A percentile compares a stretch with the other conserved stretches of the same genome.
These are phyloP conservation scores for Apotomis capreana DNA, from an alignment of 2,888 invertebrate genomes.

Conservation along the genomic window DNA sequence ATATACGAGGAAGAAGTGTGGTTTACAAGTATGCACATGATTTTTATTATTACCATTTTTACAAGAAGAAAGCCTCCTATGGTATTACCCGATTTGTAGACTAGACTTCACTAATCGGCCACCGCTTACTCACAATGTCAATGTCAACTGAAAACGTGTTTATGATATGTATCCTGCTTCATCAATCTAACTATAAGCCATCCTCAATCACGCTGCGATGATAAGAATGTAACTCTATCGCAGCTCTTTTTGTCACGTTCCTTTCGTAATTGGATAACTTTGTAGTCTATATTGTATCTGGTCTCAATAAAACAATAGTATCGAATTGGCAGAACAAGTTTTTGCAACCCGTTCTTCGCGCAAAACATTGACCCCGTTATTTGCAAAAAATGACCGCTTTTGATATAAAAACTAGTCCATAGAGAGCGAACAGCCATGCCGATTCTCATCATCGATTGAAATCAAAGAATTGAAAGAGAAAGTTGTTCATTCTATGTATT, in stretches of 20 bases:
- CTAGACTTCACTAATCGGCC: background rate
- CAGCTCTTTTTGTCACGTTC: slow-evolving; percentile 24
- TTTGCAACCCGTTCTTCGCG: slow-evolving; percentile 26
- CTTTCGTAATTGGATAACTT: slow-evolving; percentile 21
- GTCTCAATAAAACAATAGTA: slow-evolving; percentile 25
- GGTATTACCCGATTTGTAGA: background rate
- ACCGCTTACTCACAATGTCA: slow-evolving; percentile 1
- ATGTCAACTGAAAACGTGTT: slow-evolving; percentile 13
- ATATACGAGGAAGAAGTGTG: too few relatives aligned
- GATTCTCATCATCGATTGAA: slow-evolving; percentile 23
- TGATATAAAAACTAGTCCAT: slow-evolving; percentile 13
- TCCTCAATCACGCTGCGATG: slow-evolving; percentile 9
- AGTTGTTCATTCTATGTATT: slow-evolving; percentile 23
- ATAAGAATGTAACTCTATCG: slow-evolving; percentile 29
- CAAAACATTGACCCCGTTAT: slow-evolving; percentile 35
- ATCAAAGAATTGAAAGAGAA: slow-evolving; percentile 35
- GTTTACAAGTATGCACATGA: too few relatives aligned
- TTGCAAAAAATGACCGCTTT: slow-evolving; percentile 29
- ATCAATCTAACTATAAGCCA: slow-evolving; percentile 17
- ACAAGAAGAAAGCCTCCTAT: too few relatives aligned
- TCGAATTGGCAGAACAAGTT: slow-evolving; percentile 34
- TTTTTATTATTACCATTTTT: too few relatives aligned
- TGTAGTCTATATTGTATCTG: slow-evolving; percentile 15
- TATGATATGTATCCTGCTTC: background rate
- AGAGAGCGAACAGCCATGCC: slow-evolving; percentile 24